Conservation (phyloP, 2,888 invertebrate genomes). For the Pachymerium ferrugineum region DNA sequence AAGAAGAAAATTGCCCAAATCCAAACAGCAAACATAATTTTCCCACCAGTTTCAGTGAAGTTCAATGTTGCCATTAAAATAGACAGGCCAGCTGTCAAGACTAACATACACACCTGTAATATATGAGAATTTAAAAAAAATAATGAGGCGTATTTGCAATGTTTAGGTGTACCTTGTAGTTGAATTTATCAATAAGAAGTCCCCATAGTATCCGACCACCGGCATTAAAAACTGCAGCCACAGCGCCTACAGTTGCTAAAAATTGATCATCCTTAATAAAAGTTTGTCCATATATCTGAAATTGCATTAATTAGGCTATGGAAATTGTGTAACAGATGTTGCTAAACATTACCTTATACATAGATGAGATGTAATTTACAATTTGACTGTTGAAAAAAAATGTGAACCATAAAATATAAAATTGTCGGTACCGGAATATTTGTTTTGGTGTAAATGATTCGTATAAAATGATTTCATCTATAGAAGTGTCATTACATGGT, state of each 20-base stretch:
- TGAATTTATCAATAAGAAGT: conserved; percentile 46
- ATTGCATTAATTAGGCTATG: too few species aligned
- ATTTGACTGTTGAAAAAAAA: conserved; percentile 45
- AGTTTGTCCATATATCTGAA: conserved; percentile 43
- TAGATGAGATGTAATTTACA: conserved; percentile 45
- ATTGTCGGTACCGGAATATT: conserved; percentile 42
- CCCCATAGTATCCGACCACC: conserved; percentile 51
- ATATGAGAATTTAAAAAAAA: background rate
- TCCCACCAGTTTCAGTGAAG: conserved; percentile 41
- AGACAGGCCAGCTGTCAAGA: conserved; percentile 37
- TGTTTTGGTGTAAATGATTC: conserved; percentile 37
- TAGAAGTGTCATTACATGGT: too few species aligned
- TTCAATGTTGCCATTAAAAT: conserved; percentile 40
- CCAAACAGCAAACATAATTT: conserved; percentile 44
- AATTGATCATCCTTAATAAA: conserved; percentile 52
- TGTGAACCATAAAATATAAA: conserved; percentile 46
- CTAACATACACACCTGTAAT: conserved; percentile 40
- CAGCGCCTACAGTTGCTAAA: conserved; percentile 49
- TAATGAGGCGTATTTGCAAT: background rate
- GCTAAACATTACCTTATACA: conserved; percentile 44
- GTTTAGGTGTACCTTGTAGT: conserved; percentile 48
- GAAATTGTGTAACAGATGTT: too few species aligned
- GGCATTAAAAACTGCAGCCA: conserved; percentile 51
- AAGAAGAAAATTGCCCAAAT: conserved; percentile 45
- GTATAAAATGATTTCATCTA: background rate